Base-by-base conservation (phyloP, 2,888 invertebrate species). In the Lithosia quadra region DNA sequence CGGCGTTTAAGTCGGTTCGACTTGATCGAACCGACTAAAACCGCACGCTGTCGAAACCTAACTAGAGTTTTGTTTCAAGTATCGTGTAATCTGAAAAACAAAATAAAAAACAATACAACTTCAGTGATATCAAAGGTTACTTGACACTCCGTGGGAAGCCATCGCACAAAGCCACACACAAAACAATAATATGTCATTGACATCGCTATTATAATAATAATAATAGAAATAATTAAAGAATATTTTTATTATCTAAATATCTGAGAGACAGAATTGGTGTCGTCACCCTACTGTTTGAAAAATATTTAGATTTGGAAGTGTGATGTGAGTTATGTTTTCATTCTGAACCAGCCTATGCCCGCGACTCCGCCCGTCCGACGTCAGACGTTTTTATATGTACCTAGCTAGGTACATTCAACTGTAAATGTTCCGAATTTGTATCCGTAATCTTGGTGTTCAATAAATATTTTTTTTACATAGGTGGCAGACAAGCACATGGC, bases 171-270 rank as follows among this genome's bases (percentile, higher is more conserved):
- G 33, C 33, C 8, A 60, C 10, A 34, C 18, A 43, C 21, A 53
- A 49, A 21, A 49, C 49, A 58, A 49, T 60, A 24, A 55, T 4
- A 61, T 66, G 53, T 39, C 61, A 61, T 39, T 61, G 55, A 36
- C 55, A 61, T 61, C 22, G 18, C 24, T 53, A 15, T 49, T 49
- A 49, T 21, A 34, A 28, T 53, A 36, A 65, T 18, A 43, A 56
- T 55, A 11, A 65, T 15, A 10, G 33, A 59, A 28, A 28, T 60
- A 55, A 67, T 39, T 22, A 39, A 34, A 67, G 36, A 56, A 55
- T 34, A 55, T 2, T 53, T 55, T 61, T 61, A 39, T 55, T 34
- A 65, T 59, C n/a, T 60, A 65, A 53, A 53, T 66, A 66, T 34
- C 4, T 39, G 21, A 33, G 36, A 24, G 28, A 61, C 55, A 28